Conservation (phyloP, 1,140 invertebrate species). For the Cyphomyrmex costatus region DNA sequence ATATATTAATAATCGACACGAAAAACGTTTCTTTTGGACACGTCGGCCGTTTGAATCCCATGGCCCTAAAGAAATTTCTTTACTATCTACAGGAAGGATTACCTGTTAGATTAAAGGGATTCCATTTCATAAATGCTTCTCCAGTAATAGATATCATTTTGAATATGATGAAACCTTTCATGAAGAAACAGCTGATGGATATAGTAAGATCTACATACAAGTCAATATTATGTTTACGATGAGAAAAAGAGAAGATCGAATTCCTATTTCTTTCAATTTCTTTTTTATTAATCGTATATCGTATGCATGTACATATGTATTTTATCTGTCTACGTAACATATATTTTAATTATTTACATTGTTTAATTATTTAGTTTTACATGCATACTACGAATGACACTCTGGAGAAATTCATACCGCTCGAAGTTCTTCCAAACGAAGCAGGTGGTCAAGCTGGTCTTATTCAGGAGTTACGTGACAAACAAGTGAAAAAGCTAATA, state of each 20-base stretch:
- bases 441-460: constrained; percentile 86
- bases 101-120: constrained; percentile 89
- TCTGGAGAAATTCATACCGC: constrained; percentile 83
- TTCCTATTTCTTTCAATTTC: not conserved
- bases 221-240: not conserved
- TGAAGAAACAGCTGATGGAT: constrained; percentile 90
- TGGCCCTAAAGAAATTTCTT: constrained; percentile 89
- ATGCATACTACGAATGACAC: constrained; percentile 82
- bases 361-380: constrained; percentile 85
- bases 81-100: constrained; percentile 90
- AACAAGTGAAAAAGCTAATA: constrained; percentile 78
- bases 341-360: not conserved
- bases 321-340: not conserved
- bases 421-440: constrained; percentile 87
- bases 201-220: constrained; percentile 82
- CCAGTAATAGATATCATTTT: constrained; percentile 90
- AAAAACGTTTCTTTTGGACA: constrained; percentile 88
- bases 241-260: not conserved
- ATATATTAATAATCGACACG: constrained; percentile 89
- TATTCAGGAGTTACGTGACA: constrained; percentile 73
- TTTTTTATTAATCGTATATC: too few relatives aligned
- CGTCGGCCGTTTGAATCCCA: constrained; percentile 87
- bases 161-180: constrained; percentile 90
- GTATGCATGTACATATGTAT: too few relatives aligned
- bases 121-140: constrained; percentile 91